Evolutionary conservation across 2,888 invertebrate genomes (phyloP).

Genomic region (Lissonota sp.): DNA sequence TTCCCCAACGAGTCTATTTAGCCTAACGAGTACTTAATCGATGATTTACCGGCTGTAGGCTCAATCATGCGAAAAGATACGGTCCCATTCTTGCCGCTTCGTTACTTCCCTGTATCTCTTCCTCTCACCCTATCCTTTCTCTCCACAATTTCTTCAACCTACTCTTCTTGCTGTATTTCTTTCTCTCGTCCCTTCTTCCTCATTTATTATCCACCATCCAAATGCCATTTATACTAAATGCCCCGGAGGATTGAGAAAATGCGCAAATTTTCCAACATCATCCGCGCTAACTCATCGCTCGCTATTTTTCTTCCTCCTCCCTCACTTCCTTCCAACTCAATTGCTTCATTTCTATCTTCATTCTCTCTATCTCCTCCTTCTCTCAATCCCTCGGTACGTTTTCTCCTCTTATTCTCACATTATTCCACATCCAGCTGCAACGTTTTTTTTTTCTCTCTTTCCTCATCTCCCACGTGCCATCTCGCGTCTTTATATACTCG

Average conservation of each 20-base stretch:
- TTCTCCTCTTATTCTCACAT: constrained; percentile 20
- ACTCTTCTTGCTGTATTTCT: constrained; percentile 56
- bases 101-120: neutral
- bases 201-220: constrained; percentile 19
- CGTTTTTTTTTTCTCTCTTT: neutral
- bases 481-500: neutral
- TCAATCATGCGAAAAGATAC: constrained; percentile 81
- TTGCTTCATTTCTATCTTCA: constrained; percentile 4
- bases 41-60: constrained; percentile 77
- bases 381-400: no score
- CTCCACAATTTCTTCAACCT: constrained; percentile 32
- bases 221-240: neutral
- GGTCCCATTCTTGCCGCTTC: constrained; percentile 63
- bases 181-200: constrained; percentile 14
- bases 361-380: neutral
- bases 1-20: constrained; percentile 70
- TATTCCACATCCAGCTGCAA: neutral
- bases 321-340: constrained; percentile 24
- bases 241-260: constrained; percentile 9
- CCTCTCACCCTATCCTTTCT: constrained; percentile 17
- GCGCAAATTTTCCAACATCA: constrained; percentile 34
- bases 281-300: constrained; percentile 6
- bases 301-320: constrained; percentile 26
- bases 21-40: constrained; percentile 80
- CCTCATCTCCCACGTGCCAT: neutral